Evolutionary conservation across 2,888 invertebrate species (phyloP).

Genomic region (Drosophila mercatorum): DNA sequence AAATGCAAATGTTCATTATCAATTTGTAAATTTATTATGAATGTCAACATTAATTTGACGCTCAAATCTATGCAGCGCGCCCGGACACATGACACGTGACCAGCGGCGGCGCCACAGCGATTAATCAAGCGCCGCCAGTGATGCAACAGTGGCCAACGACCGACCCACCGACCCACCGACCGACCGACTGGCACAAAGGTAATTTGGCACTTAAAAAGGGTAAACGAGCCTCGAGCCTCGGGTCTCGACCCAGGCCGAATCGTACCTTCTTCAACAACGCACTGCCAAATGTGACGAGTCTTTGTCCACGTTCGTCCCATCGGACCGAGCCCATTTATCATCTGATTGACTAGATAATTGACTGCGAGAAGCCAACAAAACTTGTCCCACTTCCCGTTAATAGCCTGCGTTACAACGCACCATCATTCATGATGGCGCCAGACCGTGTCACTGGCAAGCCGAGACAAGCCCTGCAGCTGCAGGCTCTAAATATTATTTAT

Average conservation of each 20-base stretch:
- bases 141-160: constrained; percentile 48
- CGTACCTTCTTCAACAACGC: constrained; percentile 55
- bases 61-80: constrained; percentile 45
- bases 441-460: background rate
- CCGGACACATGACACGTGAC: constrained; percentile 54
- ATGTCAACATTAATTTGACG: constrained; percentile 73
- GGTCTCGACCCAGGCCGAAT: constrained; percentile 12
- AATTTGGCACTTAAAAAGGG: constrained; percentile 77
- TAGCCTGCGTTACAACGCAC: constrained; percentile 6
- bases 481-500: background rate
- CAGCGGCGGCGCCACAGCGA: constrained; percentile 29
- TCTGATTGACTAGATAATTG: constrained; percentile 77
- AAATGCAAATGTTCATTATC: constrained; percentile 71
- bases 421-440: constrained; percentile 20
- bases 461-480: background rate
- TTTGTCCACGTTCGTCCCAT: constrained; percentile 23
- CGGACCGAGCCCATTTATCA: constrained; percentile 66
- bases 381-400: constrained; percentile 5
- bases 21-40: constrained; percentile 76
- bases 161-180: too few relatives aligned
- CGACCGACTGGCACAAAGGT: constrained; percentile 49
- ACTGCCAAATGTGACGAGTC: constrained; percentile 65
- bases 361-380: constrained; percentile 30
- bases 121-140: constrained; percentile 68
- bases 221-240: constrained; percentile 37